These are phyloP conservation scores for Phalloptychus januarius DNA, from an alignment of 2,797 vertebrate species.

Conservation along the genomic window DNA sequence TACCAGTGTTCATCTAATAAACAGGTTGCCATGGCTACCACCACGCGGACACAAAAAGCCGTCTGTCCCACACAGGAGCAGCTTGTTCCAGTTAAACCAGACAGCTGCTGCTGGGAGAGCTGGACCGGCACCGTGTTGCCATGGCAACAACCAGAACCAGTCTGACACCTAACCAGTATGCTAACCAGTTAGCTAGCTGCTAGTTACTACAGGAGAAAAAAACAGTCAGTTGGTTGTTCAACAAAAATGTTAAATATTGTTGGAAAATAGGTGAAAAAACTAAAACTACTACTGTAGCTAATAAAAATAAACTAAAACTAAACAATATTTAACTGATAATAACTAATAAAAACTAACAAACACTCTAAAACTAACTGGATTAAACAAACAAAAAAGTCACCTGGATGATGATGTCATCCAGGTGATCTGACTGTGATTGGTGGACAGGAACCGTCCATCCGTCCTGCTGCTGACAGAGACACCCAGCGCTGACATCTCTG, in stretches of 20 bases:
- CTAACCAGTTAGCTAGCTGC: neutral
- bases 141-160: neutral
- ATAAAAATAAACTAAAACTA: too few relatives aligned
- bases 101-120: neutral
- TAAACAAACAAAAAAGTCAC: too few relatives aligned
- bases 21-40: constrained; percentile 15
- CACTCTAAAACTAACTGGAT: too few relatives aligned
- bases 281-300: too few relatives aligned
- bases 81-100: constrained; percentile 27
- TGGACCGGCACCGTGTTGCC: too few relatives aligned
- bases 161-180: neutral
- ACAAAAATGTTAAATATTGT: too few relatives aligned
- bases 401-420: neutral
- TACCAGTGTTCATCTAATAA: constrained; percentile 50
- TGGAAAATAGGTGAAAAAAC: too few relatives aligned
- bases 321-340: too few relatives aligned
- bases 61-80: neutral
- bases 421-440: neutral
- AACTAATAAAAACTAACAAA: too few relatives aligned
- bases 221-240: too few relatives aligned
- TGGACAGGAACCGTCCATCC: neutral
- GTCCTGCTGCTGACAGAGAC: neutral
- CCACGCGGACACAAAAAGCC: neutral
- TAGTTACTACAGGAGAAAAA: neutral
- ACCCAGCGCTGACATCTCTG: neutral